Evolutionary conservation across 2,888 invertebrate species (phyloP), one percentile per base, ranked within the genome.

Genomic region (Plebejus argus): DNA sequence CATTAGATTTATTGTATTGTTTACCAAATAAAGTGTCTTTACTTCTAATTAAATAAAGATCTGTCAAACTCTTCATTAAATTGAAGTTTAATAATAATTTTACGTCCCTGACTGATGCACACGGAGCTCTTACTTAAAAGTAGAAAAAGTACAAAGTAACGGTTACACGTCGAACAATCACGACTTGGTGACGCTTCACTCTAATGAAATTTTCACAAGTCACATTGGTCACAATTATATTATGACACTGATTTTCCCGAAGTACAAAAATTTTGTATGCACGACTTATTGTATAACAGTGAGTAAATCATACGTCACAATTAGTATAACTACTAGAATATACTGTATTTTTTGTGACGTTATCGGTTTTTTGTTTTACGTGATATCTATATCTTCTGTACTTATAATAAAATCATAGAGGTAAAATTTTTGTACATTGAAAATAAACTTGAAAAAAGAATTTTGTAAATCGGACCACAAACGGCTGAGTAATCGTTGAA

Each of bases 201-300:
- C 10, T 72, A 72, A 72, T 72, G 23, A 15, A 72, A 72, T 72
- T 49, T 15, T 72, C 72, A 72, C 49, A 23, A 72, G 1, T 61
- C 23, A 72, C 23, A 45, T 28, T 1, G 2, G n/a, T n/a, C n/a
- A n/a, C n/a, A n/a, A 23, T 72, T 3, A 23, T 5, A 35, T 12
- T 5, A 35, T 39, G 71, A 71, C 71, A 39, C 7, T n/a, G n/a
- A 45, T 15, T 45, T 23, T 45, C 12, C 4, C 33, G 1, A 72
- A n/a, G 49, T 10, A 15, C 45, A 23, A 23, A 49, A 72, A 39
- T 72, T 49, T 45, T 49, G n/a, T 71, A 39, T 20, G 71, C 72
- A 72, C 18, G 12, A 39, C 35, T 6, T 39, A 18, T 28, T 49
- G 49, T 49, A 45, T 45, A 45, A 72, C 6, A 12, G 23, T 71